phyloP scores from a whole-genome alignment of 2,797 vertebrate species.

The Enteromius treurensis region DNA sequence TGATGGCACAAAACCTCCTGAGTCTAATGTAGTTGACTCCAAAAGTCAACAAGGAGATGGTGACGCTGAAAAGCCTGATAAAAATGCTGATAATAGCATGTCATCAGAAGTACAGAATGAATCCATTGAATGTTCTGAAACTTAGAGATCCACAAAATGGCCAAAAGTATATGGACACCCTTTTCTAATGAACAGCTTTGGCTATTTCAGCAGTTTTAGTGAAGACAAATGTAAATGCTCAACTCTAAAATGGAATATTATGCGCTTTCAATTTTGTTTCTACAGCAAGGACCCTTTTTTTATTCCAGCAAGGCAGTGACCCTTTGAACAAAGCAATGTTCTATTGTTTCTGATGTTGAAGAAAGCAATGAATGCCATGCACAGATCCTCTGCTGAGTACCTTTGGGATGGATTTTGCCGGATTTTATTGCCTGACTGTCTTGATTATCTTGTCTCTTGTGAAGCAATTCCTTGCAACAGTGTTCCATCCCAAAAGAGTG shows the following conservation, averaged over 20 bases:
- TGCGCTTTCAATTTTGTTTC: conserved; percentile 3
- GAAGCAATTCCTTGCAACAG: not conserved
- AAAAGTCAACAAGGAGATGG: conserved; percentile 63
- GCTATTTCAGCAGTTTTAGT: not conserved
- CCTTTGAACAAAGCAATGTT: not conserved
- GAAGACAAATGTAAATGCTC: not conserved
- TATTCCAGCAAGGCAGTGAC: not conserved
- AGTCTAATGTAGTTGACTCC: conserved; percentile 47
- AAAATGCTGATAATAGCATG: conserved; percentile 59
- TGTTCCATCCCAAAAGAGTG: not conserved
- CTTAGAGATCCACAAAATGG: conserved; percentile 75
- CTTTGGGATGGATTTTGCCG: not conserved
- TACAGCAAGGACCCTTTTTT: not conserved
- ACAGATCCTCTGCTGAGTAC: not conserved
- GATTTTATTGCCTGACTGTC: not conserved
- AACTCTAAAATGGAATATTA: not conserved
- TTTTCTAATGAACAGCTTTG: not conserved
- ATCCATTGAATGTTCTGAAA: conserved; percentile 79
- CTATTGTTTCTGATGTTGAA: not conserved
- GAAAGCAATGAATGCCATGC: not conserved
- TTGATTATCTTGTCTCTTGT: conserved; percentile 1
- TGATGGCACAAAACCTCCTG: conserved; percentile 48
- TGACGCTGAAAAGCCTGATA: conserved; percentile 50
- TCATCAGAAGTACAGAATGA: conserved; percentile 72
- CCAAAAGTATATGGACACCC: not conserved